phyloP scores from a whole-genome alignment of 2,888 invertebrate genomes.

The Hirudinaria manillensis region DNA sequence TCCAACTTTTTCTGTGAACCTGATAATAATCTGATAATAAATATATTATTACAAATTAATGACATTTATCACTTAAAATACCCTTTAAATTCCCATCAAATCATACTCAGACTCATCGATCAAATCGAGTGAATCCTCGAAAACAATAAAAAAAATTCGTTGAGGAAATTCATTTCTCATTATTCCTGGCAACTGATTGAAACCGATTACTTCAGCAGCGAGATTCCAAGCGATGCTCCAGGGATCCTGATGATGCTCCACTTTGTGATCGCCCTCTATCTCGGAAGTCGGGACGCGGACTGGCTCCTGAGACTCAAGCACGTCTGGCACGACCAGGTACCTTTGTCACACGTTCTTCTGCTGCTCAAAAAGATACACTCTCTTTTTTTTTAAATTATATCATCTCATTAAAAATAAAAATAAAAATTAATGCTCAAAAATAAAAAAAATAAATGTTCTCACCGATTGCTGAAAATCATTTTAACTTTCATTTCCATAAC shows the following conservation, averaged over 20 bases:
- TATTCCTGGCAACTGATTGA: no score
- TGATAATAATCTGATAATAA: no score
- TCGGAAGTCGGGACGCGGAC: conserved; percentile 75
- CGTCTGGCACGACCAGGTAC: conserved; percentile 58
- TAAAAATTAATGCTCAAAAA: no score
- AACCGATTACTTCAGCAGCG: conserved; percentile 41
- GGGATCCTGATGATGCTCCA: conserved; percentile 67
- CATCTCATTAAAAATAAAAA: background rate
- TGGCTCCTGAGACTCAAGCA: conserved; percentile 70
- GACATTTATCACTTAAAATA: no score
- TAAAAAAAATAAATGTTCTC: no score
- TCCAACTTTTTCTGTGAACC: no score
- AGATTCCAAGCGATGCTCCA: conserved; percentile 72
- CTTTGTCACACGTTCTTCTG: background rate
- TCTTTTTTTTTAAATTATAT: background rate
- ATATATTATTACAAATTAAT: no score
- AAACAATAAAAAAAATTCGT: background rate
- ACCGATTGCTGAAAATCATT: no score
- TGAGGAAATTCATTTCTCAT: background rate
- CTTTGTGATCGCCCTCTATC: conserved; percentile 73
- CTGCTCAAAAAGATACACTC: background rate
- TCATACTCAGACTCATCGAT: no score
- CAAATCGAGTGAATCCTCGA: no score
- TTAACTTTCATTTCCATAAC: no score
- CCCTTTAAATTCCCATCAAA: no score